Base-by-base conservation (phyloP, 2,888 invertebrate genomes). In the Drosophila fulvimacula region DNA sequence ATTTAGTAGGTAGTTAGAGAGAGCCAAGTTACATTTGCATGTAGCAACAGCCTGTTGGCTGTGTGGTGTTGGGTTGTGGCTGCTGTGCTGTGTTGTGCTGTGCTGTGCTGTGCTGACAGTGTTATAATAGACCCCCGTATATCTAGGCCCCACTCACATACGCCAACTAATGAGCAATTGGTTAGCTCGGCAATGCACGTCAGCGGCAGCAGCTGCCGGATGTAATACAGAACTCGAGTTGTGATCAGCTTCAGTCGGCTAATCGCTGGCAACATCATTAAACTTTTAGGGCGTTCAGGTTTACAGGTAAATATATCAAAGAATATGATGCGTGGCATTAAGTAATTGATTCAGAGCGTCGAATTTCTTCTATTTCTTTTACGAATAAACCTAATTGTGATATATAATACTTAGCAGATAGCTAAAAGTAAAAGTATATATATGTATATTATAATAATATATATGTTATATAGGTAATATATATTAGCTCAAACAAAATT, bases 1-100 rank as follows among this genome's bases (percentile, higher is more conserved):
- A 83, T 88, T 83, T 82, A 80, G 80, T 85, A 85, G 80, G 86
- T 88, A 78, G 83, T 88, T 82, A 76, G 70, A 63, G 65, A 53
- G 63, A 48, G 57, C 63, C 55, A 64, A 75, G 73, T 62, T 71
- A 73, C 85, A 84, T 82, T 82, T 87, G 88, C 85, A 84, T 82
- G 73, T 42, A 51, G 21, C 73, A 73, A 51, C 84, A 81, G 87
- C 69, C 77, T 69, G 81, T 75, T 79, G 69, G 76, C 44, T 75
- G 55, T 64, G 59, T 27, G 4, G 27, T 27, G 30, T n/a, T n/a
- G n/a, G n/a, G n/a, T n/a, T n/a, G n/a, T n/a, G n/a, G n/a, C n/a
- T n/a, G n/a, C n/a, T n/a, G n/a, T n/a, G n/a, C 55, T 51, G 56
- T 56, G 69, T 17, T 68, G 57, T 64, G 58, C 30, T 24, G 30